Conservation (phyloP, 2,113 vertebrate genomes). For the Myotis lucifugus region DNA sequence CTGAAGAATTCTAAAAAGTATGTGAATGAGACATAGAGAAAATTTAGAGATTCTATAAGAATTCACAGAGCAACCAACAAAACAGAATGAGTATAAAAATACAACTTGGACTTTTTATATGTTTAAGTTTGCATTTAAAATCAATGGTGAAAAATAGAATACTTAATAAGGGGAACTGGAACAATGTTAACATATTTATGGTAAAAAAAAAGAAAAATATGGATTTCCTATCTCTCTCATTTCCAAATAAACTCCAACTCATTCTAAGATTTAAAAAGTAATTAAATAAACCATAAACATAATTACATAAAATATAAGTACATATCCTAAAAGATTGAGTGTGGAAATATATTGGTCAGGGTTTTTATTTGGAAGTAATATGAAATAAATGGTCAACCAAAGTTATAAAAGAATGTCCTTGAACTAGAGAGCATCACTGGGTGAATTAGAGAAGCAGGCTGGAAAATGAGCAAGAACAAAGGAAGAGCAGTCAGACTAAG, state of each 20-base stretch:
- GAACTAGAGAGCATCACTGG: not conserved
- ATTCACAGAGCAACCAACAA: not conserved
- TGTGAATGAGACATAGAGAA: not conserved
- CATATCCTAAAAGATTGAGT: not conserved
- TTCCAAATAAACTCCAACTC: not conserved
- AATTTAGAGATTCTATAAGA: not conserved
- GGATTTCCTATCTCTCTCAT: not conserved
- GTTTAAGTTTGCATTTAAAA: constrained; percentile 14
- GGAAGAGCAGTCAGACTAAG: not conserved
- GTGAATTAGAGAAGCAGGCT: no score
- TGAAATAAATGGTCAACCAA: not conserved
- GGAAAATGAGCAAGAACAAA: not conserved
- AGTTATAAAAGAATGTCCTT: not conserved
- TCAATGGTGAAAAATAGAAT: not conserved
- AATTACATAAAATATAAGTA: not conserved
- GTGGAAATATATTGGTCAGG: not conserved
- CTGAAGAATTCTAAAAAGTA: not conserved
- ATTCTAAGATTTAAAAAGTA: not conserved
- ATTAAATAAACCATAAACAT: not conserved
- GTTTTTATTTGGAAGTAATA: not conserved
- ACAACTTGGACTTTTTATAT: not conserved
- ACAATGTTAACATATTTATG: not conserved
- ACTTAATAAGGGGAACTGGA: not conserved
- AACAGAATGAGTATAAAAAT: not conserved
- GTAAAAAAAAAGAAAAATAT: not conserved